Conservation (phyloP, 2,797 vertebrate genomes). For the Hirundo rustica region DNA sequence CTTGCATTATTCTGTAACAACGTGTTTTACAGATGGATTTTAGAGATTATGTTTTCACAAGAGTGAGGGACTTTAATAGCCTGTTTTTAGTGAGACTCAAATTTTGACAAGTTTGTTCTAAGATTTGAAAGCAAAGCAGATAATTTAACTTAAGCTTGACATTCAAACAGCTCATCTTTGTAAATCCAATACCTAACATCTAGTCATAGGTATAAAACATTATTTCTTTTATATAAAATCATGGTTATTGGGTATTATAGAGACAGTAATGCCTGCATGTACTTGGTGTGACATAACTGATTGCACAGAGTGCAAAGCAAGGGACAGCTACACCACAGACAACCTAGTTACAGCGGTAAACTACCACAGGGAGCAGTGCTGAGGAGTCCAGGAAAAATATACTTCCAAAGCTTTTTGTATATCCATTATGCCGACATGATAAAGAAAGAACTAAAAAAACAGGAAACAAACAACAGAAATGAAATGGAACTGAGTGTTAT, state of each 20-base stretch:
- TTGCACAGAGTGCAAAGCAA: neutral
- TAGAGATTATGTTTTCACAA: neutral
- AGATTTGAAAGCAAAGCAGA: neutral
- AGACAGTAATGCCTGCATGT: neutral
- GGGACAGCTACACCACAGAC: neutral
- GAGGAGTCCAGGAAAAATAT: neutral
- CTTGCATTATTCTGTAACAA: neutral
- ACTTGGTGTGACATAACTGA: neutral
- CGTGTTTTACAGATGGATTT: neutral
- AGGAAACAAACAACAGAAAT: neutral
- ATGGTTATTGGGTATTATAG: neutral
- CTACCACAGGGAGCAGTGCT: neutral
- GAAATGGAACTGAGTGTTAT: neutral
- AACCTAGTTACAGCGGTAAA: neutral
- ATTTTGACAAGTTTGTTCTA: neutral
- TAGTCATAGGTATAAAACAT: neutral
- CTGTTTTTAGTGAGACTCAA: neutral
- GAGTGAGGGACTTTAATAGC: neutral
- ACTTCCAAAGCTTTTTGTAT: neutral
- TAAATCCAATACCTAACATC: neutral
- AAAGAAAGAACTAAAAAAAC: neutral
- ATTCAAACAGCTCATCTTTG: neutral
- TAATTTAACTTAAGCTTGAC: neutral
- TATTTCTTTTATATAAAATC: neutral
- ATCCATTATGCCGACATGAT: neutral